These are phyloP conservation scores for Tuta absoluta DNA, from an alignment of 2,888 invertebrate genomes.

Conservation along the genomic window DNA sequence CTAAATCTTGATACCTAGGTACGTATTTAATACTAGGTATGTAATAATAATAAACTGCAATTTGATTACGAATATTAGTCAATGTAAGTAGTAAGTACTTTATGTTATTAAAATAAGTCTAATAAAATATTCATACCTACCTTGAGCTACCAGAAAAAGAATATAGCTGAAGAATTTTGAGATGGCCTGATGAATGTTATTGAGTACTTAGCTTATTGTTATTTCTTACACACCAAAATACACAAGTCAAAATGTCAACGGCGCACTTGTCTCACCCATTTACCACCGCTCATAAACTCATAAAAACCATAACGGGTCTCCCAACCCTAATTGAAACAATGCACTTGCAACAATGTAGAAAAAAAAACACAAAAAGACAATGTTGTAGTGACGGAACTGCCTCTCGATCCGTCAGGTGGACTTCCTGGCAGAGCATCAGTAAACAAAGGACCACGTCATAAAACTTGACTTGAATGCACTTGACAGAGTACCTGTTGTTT, in stretches of 20 bases:
- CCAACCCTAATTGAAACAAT: conserved; percentile 3
- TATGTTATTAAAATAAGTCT: no score
- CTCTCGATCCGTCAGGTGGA: conserved; percentile 44
- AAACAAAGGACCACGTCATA: conserved; percentile 27
- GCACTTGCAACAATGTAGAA: not conserved
- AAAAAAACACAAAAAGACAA: conserved; percentile 10
- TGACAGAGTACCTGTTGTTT: conserved; percentile 21
- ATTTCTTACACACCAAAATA: not conserved
- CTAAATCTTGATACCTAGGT: not conserved
- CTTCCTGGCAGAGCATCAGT: conserved; percentile 21
- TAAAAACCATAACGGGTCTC: conserved; percentile 14
- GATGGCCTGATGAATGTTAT: no score
- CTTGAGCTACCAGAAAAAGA: no score
- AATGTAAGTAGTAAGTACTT: no score
- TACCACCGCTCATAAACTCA: conserved; percentile 12
- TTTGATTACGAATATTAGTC: not conserved
- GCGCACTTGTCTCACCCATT: conserved; percentile 9
- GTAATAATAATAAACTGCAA: no score
- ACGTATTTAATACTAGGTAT: no score
- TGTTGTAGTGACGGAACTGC: conserved; percentile 38
- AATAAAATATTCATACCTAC: no score
- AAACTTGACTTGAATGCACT: conserved; percentile 26
- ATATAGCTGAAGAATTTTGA: no score
- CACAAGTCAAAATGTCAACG: not conserved
- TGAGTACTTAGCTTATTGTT: no score